Evolutionary conservation across 2,797 vertebrate genomes (phyloP), one percentile per base, ranked within the genome.

Genomic region (Chelidonichthys spinosus): DNA sequence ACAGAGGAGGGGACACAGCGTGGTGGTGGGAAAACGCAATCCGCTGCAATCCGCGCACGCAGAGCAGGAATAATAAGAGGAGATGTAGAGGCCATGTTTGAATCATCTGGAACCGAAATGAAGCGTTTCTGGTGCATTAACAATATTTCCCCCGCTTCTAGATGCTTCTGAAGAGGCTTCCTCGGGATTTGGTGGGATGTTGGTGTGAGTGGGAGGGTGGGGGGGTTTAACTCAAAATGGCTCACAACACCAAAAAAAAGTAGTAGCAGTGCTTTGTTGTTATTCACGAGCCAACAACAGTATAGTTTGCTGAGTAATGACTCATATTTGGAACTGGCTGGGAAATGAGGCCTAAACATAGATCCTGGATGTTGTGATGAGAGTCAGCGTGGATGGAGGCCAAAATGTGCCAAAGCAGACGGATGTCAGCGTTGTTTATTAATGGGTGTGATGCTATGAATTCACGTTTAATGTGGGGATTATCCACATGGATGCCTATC

Each of bases 1-100:
- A 56, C 40, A 43, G 55, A 2, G 37, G 13, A 52, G 10, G n/a
- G 9, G 33, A 25, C 67, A 37, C 77, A 78, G 59, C 70, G 8
- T 67, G 73, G 72, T 59, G 44, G 25, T 54, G 72, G 58, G 50
- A 49, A 72, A 85, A 89, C 68, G 82, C 85, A 87, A 85, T 85
- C 76, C 64, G 13, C 81, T 87, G 88, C 86, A 91, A 90, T 87
- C 82, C 70, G 67, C 69, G 35, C 76, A 74, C n/a, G 69, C 73
- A 50, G 50, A 63, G 62, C 56, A 59, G 71, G 36, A 37, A 69
- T 56, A 62, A 70, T 6, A 73, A 58, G 37, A 64, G 43, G 7
- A 69, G 70, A 73, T 62, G 61, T 6, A 55, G 76, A 71, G 77
- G 81, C 79, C 83, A 74, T 79, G 71, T 81, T 89, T 58, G 63